Evolutionary conservation across 2,113 vertebrate species (phyloP), one percentile per base, ranked within the genome.

Genomic region (Syrmaticus mikado): DNA sequence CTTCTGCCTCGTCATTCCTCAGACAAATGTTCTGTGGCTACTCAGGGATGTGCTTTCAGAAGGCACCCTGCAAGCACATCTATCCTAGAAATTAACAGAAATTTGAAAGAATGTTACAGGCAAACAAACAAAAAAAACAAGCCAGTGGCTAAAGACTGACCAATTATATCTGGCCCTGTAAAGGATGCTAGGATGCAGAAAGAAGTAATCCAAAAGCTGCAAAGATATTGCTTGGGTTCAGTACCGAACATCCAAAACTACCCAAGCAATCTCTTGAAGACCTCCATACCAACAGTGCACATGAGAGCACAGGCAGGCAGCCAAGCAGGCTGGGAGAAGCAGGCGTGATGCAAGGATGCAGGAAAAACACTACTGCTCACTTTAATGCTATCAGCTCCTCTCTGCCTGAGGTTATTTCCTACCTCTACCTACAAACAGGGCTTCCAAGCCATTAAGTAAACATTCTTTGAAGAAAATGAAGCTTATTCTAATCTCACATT

Each of bases 401-500:
- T 53, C 73, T 87, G 94, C 93, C 95, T 57, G 64, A 85, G 89
- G 93, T 75, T 73, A 84, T 86, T 88, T 78, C 90, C 90, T 86
- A 73, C 82, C 68, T 90, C 82, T 86, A 58, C 89, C 89, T 90
- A 88, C 92, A 91, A 87, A 92, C 82, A 94, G 71, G 57, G 60
- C 1, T 82, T 94, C 58, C 68, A 80, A 75, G 8, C 61, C 77
- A 11, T 79, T 86, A 68, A 88, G 85, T 92, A 96, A 97, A 92
- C 87, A 90, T 62, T 57, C 93, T 95, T 96, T 96, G 94, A 95
- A 94, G 94, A 97, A 94, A 94, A 93, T 19, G 32, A 85, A 89
- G 73, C 62, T 92, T 86, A 82, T 76, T 90, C 73, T 92, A 94
- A 94, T 92, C 91, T 89, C 87, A 78, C 75, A 75, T 50, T 91